Conservation (phyloP, 2,113 vertebrate species). For the Lasiurus borealis region DNA sequence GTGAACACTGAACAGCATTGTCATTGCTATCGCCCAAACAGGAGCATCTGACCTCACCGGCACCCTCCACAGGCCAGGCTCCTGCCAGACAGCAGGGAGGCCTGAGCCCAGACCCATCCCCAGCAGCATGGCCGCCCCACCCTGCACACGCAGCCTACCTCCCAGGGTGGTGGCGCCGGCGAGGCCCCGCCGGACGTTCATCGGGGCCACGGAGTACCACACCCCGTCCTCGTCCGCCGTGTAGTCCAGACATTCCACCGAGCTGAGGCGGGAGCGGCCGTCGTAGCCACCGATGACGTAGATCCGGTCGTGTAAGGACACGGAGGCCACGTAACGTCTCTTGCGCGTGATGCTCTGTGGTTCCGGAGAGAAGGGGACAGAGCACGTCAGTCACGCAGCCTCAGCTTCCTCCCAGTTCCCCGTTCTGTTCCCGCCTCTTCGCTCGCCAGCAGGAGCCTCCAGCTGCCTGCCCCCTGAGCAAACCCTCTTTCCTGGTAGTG, state of each 20-base stretch:
- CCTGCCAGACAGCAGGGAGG: background rate
- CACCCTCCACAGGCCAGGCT: background rate
- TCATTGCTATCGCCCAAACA: background rate
- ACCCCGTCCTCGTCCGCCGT: conserved; percentile 97
- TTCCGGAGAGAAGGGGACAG: background rate
- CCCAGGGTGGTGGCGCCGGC: conserved; percentile 97
- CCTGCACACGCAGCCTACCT: conserved; percentile 85
- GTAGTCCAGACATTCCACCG: conserved; percentile 98
- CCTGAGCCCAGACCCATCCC: background rate
- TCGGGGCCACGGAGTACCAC: conserved; percentile 99
- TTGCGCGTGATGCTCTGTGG: conserved; percentile 96
- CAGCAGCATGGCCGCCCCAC: background rate
- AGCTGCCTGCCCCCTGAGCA: background rate
- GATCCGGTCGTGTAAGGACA: conserved; percentile 96
- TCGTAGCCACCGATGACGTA: conserved; percentile 99
- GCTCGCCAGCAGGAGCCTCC: background rate
- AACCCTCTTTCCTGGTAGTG: background rate
- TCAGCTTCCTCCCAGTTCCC: background rate
- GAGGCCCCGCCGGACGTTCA: conserved; percentile 97
- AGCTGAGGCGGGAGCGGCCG: conserved; percentile 97
- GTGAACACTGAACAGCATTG: background rate
- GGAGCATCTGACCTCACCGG: background rate
- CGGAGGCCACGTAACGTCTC: conserved; percentile 96
- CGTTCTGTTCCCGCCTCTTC: background rate
- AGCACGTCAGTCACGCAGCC: background rate